Conservation (phyloP, 2,797 vertebrate genomes). For the Cynodonichthys magdalenae region DNA sequence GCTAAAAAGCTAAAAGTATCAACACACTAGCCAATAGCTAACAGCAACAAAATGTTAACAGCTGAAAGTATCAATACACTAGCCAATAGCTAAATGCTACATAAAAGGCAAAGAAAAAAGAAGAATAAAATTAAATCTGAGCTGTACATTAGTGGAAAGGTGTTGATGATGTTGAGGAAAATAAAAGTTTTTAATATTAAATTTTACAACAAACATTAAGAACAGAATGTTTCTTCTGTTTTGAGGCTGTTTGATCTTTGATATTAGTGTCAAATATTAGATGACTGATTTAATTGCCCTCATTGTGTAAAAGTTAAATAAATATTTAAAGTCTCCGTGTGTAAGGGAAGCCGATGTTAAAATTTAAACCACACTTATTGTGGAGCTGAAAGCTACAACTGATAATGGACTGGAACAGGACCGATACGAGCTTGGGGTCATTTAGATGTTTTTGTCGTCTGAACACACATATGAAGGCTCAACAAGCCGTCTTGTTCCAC, state of each 20-base stretch:
- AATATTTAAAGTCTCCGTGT: neutral
- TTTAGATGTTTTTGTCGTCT: conserved; percentile 54
- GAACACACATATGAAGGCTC: conserved; percentile 66
- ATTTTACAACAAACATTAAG: too few species aligned
- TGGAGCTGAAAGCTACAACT: conserved; percentile 2
- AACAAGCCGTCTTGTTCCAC: conserved; percentile 52
- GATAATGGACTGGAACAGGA: conserved; percentile 24
- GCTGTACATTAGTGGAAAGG: too few species aligned
- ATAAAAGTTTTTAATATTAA: too few species aligned
- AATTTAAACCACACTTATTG: conserved; percentile 26
- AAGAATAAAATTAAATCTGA: too few species aligned
- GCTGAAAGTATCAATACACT: too few species aligned
- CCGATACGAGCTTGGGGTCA: conserved; percentile 35
- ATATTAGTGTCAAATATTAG: neutral
- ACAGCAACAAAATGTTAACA: too few species aligned
- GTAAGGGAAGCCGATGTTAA: conserved; percentile 22
- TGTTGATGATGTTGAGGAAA: too few species aligned
- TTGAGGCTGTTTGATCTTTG: neutral
- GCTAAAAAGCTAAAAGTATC: too few species aligned
- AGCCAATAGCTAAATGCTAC: too few species aligned
- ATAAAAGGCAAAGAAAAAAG: too few species aligned
- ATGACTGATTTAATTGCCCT: neutral
- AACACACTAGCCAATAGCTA: too few species aligned
- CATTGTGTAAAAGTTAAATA: neutral
- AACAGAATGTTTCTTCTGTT: neutral